These are phyloP conservation scores for Cheilosia soror DNA, from an alignment of 2,888 invertebrate species.

Conservation along the genomic window DNA sequence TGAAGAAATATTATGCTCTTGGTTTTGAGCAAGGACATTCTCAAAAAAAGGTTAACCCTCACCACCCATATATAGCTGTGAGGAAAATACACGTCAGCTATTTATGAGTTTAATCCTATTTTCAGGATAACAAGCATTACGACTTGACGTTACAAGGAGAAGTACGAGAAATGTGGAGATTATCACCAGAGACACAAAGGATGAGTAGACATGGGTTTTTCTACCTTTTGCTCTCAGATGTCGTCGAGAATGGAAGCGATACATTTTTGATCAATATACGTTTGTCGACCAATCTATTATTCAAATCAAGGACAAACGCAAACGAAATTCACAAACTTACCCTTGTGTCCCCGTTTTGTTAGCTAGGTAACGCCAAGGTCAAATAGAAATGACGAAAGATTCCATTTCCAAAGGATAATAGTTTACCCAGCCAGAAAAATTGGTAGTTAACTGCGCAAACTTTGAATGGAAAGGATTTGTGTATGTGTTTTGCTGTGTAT, in stretches of 20 bases:
- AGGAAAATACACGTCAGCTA: constrained; percentile 65
- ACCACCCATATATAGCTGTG: no score
- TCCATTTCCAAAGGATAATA: constrained; percentile 63
- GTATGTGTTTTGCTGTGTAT: constrained; percentile 38
- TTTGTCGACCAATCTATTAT: constrained; percentile 64
- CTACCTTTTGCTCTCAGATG: neutral
- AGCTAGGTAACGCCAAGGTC: constrained; percentile 41
- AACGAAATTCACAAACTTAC: neutral
- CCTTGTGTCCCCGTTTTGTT: neutral
- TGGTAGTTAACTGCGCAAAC: constrained; percentile 72
- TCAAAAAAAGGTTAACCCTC: constrained; percentile 26
- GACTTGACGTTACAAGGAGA: constrained; percentile 35
- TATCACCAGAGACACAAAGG: constrained; percentile 19
- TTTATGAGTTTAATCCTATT: constrained; percentile 73
- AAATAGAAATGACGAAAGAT: constrained; percentile 51
- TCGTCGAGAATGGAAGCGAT: constrained; percentile 16
- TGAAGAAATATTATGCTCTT: constrained; percentile 3
- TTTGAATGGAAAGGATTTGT: constrained; percentile 23
- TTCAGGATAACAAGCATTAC: constrained; percentile 70
- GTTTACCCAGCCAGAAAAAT: constrained; percentile 70
- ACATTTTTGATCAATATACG: constrained; percentile 69
- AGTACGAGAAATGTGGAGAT: neutral
- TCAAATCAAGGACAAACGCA: constrained; percentile 59
- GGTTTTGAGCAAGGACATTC: constrained; percentile 19
- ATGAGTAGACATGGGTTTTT: constrained; percentile 26